Percentiles rank a stretch among this genome's conserved stretches.
These are phyloP conservation scores for Cherax quadricarinatus DNA, from an alignment of 1,140 invertebrate genomes.

Conservation along the genomic window DNA sequence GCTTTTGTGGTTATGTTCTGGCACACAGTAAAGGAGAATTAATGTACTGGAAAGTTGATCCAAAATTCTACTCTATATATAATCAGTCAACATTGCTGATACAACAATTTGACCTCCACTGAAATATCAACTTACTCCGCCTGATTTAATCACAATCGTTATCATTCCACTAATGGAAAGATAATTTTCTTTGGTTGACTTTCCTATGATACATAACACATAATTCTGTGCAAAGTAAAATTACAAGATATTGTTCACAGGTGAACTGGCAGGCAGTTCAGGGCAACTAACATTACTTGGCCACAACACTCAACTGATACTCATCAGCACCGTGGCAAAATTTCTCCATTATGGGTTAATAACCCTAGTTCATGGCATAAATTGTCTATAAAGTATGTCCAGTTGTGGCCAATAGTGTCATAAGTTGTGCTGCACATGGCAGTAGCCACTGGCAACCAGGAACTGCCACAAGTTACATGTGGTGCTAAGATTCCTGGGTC, in stretches of 20 bases:
- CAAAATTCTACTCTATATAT: constrained; percentile 32
- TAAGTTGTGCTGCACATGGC: constrained; percentile 1
- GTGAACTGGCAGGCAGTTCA: constrained; percentile 49
- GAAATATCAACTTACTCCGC: not conserved
- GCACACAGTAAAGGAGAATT: constrained; percentile 38
- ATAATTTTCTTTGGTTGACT: constrained; percentile 58
- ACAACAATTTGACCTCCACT: constrained; percentile 43
- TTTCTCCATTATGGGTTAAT: constrained; percentile 12
- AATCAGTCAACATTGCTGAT: constrained; percentile 52
- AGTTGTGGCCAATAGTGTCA: not conserved
- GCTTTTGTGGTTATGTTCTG: constrained; percentile 27
- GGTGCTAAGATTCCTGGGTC: constrained; percentile 26
- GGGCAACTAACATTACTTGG: constrained; percentile 23
- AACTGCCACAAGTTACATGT: constrained; percentile 21
- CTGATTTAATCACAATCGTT: constrained; percentile 36
- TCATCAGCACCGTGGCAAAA: not conserved
- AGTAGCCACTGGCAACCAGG: not conserved
- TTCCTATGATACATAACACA: constrained; percentile 49
- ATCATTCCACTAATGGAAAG: constrained; percentile 25
- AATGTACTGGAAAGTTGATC: constrained; percentile 40
- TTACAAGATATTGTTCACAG: constrained; percentile 34
- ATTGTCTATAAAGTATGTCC: constrained; percentile 6
- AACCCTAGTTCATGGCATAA: not conserved
- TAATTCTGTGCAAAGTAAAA: constrained; percentile 3
- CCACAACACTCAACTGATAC: constrained; percentile 1